Percentiles rank a stretch among this genome's conserved stretches.
phyloP scores from a whole-genome alignment of 2,113 vertebrate genomes.

The Dicentrarchus labrax region DNA sequence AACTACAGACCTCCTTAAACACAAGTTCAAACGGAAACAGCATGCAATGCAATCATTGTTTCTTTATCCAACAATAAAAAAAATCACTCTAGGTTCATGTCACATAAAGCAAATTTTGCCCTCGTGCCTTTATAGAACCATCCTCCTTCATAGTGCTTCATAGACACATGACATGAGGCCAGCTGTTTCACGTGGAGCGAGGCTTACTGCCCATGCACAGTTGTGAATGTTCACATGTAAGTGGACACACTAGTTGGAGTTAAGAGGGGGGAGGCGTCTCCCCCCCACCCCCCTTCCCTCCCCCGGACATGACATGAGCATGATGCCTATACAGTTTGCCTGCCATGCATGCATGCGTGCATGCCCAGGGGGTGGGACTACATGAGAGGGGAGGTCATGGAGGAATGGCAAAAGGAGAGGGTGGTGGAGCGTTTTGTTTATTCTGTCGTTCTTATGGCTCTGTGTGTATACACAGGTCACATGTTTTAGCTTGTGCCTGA shows the following conservation, averaged over 20 bases:
- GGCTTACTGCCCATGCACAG: slow-evolving; percentile 42
- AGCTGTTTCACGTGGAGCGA: slow-evolving; percentile 67
- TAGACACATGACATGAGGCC: slow-evolving; percentile 34
- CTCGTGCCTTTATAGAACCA: not conserved
- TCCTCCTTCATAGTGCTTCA: slow-evolving; percentile 2
- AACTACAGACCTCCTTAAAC: not conserved
- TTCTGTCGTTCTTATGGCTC: slow-evolving; percentile 24
- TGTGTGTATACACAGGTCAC: slow-evolving; percentile 67
- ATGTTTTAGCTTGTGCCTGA: slow-evolving; percentile 73
- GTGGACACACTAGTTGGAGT: slow-evolving; percentile 18
- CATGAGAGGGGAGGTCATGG: slow-evolving; percentile 44
- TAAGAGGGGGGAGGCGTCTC: slow-evolving; percentile 4
- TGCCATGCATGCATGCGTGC: slow-evolving; percentile 23
- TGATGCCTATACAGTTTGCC: slow-evolving; percentile 35
- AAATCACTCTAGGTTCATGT: not conserved
- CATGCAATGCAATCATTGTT: not conserved
- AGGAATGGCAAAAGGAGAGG: slow-evolving; percentile 28
- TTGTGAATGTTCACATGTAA: slow-evolving; percentile 60
- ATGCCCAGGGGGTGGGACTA: slow-evolving; percentile 35
- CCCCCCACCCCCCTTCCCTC: not conserved
- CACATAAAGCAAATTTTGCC: not conserved
- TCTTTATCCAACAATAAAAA: not conserved
- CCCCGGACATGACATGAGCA: slow-evolving; percentile 15
- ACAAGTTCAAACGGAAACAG: slow-evolving; percentile 1
- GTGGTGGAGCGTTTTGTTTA: slow-evolving; percentile 47